phyloP scores from a whole-genome alignment of 2,888 invertebrate genomes.

The Slavum lentiscoides region DNA sequence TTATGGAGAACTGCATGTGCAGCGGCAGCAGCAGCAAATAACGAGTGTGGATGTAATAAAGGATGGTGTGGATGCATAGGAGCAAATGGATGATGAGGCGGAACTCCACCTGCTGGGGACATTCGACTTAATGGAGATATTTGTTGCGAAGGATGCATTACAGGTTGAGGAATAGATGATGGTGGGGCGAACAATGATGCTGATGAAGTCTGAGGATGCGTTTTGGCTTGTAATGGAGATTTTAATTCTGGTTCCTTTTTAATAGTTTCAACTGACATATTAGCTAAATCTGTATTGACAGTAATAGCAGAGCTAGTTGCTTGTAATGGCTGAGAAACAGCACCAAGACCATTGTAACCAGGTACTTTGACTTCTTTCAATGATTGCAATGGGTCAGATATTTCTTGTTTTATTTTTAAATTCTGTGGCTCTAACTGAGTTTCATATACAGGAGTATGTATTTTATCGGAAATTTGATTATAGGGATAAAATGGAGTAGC shows the following conservation, averaged over 20 bases:
- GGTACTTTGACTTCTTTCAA: slow-evolving; percentile 80
- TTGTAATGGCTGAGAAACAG: slow-evolving; percentile 58
- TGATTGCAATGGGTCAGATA: slow-evolving; percentile 73
- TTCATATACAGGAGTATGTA: slow-evolving; percentile 49
- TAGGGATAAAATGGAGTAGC: slow-evolving; percentile 48
- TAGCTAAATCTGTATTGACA: slow-evolving; percentile 61
- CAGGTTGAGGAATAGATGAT: slow-evolving; percentile 69
- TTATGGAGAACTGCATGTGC: slow-evolving; percentile 70
- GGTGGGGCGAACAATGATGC: slow-evolving; percentile 61
- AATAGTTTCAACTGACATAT: slow-evolving; percentile 72
- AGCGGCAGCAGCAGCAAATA: slow-evolving; percentile 66
- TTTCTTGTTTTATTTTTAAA: slow-evolving; percentile 73
- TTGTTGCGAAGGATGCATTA: slow-evolving; percentile 76
- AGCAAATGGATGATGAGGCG: slow-evolving; percentile 58
- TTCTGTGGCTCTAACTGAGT: slow-evolving; percentile 70
- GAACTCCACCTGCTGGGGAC: slow-evolving; percentile 58
- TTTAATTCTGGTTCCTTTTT: slow-evolving; percentile 73
- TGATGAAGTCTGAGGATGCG: slow-evolving; percentile 55
- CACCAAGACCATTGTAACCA: slow-evolving; percentile 65
- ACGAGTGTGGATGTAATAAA: slow-evolving; percentile 69
- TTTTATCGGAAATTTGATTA: slow-evolving; percentile 47
- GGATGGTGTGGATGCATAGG: slow-evolving; percentile 74
- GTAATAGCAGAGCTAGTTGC: slow-evolving; percentile 56
- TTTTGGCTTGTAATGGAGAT: slow-evolving; percentile 59
- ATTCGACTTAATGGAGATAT: slow-evolving; percentile 65